Base-by-base conservation (phyloP, 2,113 vertebrate genomes). In the Acrocephalus arundinaceus region DNA sequence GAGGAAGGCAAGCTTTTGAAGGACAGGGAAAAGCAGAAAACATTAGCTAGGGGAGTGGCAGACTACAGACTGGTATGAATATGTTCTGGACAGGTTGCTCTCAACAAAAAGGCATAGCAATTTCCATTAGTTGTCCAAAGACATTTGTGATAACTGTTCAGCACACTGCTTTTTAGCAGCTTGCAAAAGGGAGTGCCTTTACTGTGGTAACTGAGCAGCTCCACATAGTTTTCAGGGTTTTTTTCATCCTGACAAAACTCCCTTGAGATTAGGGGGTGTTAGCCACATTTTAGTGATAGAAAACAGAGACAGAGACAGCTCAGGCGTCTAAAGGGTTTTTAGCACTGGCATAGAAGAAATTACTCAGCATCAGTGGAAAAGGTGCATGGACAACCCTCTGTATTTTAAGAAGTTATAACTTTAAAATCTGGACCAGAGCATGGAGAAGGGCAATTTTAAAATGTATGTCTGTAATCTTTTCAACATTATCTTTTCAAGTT, bases 181-280 rank as follows among this genome's bases (percentile, higher is more conserved):
- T 91, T 79, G 49, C 45, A 57, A 59, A 63, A 79, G 6, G 8
- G 21, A 77, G 6, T 67, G 14, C 9, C 35, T 12, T 73, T 54
- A 6, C 15, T 65, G 49, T 24, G 22, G 12, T 22, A 71, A 33
- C 33, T 65, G 20, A 90, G n/a, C 45, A 55, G 39, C 22, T 77
- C 13, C 31, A 35, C 13, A 5, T 33, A 24, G 22, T 5, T 52
- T 37, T 9, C 20, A 11, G 7, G 15, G 1, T 0, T 13, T 30
- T 76, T 59, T 68, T n/a, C 2, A 52, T 51, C 31, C 37, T 72
- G 27, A 37, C 3, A 87, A 68, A 88, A 52, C 3, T 37, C 9
- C 52, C 71, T 46, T 11, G 11, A 72, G 6, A 45, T 46, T 48
- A 58, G 25, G 6, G 7, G 5, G 2, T 43, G 20, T 52, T 73